Base-by-base conservation (phyloP, 2,797 vertebrate genomes). In the Pitangus sulphuratus region DNA sequence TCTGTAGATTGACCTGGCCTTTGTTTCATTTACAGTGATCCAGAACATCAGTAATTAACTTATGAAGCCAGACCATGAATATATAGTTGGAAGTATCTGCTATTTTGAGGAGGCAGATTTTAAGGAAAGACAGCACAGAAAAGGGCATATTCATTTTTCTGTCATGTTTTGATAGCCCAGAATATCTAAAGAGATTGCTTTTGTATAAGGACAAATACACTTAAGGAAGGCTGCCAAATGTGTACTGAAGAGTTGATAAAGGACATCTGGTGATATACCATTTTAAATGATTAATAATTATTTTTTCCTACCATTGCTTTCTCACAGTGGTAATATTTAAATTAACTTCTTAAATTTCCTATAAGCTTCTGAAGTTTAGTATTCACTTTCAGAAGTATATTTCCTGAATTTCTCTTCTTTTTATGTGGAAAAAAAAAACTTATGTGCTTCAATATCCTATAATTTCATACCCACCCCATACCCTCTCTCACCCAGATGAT, bases 71-170 rank as follows among this genome's bases (percentile, higher is more conserved):
- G 26, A 30, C 51, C 45, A 53, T 13, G 35, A 74, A 70, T 71
- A 80, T 35, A 56, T 9, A 28, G 5, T 48, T 87, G 68, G 26
- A 70, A 75, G 15, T 70, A 45, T 77, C 40, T 79, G 33, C 64
- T 84, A 19, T 87, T 93, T 94, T 65, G 69, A 77, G 2, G 1
- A 84, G 18, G 22, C n/a, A 93, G 71, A 91, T 77, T 91, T 91
- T 87, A 91, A 89, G n/a, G 30, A 56, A 89, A 80, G 71, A 79
- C 44, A 70, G 42, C 18, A 53, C 3, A 28, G 79, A 66, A 87
- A 91, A 93, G 37, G 48, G 37, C 64, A 87, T 15, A 60, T 80
- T 87, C 20, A 57, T 92, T 92, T 89, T 92, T 87, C 78, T 87
- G 51, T 78, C 71, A 47, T 61, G 26, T 92, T 96, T 89, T 87